phyloP scores from a whole-genome alignment of 2,113 vertebrate genomes.

The Centrocercus urophasianus region DNA sequence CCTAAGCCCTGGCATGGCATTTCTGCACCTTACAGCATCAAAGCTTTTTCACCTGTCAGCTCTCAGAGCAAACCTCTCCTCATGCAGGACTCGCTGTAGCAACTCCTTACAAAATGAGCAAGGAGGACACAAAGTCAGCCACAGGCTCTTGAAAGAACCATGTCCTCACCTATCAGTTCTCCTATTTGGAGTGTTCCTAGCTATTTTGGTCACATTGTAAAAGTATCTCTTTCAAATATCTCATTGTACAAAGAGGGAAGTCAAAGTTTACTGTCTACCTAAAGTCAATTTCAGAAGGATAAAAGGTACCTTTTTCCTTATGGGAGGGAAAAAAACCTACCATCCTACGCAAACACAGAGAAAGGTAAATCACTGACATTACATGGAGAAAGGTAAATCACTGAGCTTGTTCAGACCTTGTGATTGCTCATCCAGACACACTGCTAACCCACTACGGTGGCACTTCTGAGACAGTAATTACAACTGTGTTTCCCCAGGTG shows the following conservation, averaged over 20 bases:
- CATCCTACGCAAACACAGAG: background rate
- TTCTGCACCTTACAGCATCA: background rate
- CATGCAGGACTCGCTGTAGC: background rate
- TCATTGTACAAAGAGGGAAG: background rate
- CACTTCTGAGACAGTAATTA: background rate
- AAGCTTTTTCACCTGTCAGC: background rate
- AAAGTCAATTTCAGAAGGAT: background rate
- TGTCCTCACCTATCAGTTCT: background rate
- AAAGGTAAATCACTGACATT: background rate
- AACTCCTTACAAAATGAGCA: background rate
- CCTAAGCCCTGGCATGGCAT: fast-evolving
- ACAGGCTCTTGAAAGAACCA: background rate
- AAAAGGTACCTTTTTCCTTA: background rate
- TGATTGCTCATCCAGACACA: background rate
- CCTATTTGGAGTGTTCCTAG: background rate
- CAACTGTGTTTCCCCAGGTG: background rate
- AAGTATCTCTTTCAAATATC: background rate
- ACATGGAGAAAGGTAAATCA: background rate
- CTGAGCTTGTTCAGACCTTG: background rate
- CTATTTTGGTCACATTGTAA: background rate
- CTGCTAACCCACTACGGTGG: background rate
- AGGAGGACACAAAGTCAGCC: background rate
- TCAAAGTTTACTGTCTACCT: background rate
- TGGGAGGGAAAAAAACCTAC: background rate
- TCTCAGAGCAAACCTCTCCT: background rate